These are phyloP conservation scores for Melanchra persicariae DNA, from an alignment of 2,888 invertebrate species.

Conservation along the genomic window DNA sequence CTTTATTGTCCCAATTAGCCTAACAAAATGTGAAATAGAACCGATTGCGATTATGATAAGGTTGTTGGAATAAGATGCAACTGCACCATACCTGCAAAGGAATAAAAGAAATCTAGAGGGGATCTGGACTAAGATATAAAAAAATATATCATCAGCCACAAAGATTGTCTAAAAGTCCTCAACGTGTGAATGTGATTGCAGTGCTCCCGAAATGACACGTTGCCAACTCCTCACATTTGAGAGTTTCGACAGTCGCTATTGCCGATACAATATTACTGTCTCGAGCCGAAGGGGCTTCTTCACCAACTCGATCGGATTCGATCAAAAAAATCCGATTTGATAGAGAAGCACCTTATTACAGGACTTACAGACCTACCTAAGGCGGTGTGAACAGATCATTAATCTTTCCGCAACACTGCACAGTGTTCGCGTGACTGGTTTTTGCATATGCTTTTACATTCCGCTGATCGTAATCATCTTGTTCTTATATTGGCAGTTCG, in stretches of 20 bases:
- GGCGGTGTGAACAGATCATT: conserved; percentile 53
- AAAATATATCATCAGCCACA: too few species aligned
- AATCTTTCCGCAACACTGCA: conserved; percentile 60
- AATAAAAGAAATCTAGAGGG: too few species aligned
- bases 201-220: background rate
- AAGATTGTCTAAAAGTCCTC: background rate
- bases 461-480: conserved; percentile 52
- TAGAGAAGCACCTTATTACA: background rate
- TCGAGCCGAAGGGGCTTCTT: background rate
- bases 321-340: background rate
- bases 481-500: conserved; percentile 41
- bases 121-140: too few species aligned
- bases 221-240: background rate
- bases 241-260: background rate
- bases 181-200: background rate
- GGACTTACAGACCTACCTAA: conserved; percentile 2
- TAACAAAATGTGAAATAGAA: conserved; percentile 13
- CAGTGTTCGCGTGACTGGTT: conserved; percentile 60
- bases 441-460: conserved; percentile 67
- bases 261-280: background rate
- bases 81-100: background rate
- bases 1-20: background rate
- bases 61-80: conserved; percentile 7
- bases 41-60: conserved; percentile 13
- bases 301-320: background rate